Evolutionary conservation across 2,888 invertebrate genomes (phyloP).

Genomic region (Harmothoe impar): DNA sequence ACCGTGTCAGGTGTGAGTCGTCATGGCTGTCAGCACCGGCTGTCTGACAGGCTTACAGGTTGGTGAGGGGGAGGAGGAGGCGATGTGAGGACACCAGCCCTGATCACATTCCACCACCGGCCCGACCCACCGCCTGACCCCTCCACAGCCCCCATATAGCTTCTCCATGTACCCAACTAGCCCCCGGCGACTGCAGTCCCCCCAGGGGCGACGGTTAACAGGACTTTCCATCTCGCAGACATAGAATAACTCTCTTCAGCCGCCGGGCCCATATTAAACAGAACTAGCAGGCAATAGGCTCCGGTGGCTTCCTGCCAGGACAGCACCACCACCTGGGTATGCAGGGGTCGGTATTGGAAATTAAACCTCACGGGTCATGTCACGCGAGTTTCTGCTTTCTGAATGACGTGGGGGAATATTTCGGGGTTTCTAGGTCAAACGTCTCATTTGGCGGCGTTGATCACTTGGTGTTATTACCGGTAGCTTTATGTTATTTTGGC

Average conservation of each 20-base stretch:
- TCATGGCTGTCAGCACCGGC: background rate
- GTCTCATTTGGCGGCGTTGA: constrained; percentile 5
- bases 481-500: constrained; percentile 15
- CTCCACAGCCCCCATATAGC: background rate
- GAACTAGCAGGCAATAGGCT: background rate
- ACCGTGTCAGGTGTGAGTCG: constrained; percentile 21
- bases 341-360: background rate
- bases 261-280: background rate
- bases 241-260: constrained; percentile 36
- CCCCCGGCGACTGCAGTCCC: background rate
- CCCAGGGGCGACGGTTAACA: background rate
- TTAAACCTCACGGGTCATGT: background rate
- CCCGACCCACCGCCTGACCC: background rate
- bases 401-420: background rate
- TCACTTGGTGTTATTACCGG: background rate
- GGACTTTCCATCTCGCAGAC: constrained; percentile 11
- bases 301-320: background rate
- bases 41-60: background rate
- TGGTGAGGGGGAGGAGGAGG: background rate
- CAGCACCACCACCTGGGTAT: background rate
- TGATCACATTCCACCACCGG: constrained; percentile 10
- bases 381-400: background rate
- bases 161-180: background rate
- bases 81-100: background rate
- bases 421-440: constrained; percentile 18